These are phyloP conservation scores for Macrostomum lignano DNA, from an alignment of 1,140 invertebrate species.

Conservation along the genomic window DNA sequence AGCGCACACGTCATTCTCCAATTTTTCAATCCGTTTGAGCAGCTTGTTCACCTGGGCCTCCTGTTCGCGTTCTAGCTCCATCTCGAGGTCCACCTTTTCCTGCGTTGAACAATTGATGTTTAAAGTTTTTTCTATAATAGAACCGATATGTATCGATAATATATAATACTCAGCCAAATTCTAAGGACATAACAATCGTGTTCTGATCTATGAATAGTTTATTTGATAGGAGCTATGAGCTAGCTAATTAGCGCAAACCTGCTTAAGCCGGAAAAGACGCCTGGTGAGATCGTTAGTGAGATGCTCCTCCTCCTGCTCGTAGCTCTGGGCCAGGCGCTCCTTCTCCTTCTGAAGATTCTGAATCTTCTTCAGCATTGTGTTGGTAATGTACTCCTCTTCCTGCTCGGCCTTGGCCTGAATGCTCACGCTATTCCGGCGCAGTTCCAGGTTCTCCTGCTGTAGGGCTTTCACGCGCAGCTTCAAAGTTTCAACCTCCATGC, in stretches of 20 bases:
- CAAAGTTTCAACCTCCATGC: constrained; percentile 79
- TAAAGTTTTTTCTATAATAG: too few species aligned
- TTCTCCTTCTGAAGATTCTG: constrained; percentile 92
- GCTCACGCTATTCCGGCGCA: constrained; percentile 73
- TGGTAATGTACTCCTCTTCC: constrained; percentile 93
- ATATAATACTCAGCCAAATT: too few species aligned
- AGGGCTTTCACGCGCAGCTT: constrained; percentile 70
- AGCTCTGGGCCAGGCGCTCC: constrained; percentile 80
- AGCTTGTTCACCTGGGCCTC: constrained; percentile 84
- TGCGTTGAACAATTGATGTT: too few species aligned
- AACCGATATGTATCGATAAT: too few species aligned
- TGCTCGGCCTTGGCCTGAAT: constrained; percentile 45
- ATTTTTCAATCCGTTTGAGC: constrained; percentile 86
- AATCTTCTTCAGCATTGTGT: constrained; percentile 85
- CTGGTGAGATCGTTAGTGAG: constrained; percentile 89
- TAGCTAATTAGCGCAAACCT: too few species aligned
- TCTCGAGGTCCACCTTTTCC: too few species aligned
- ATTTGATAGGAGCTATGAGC: too few species aligned
- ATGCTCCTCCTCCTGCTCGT: constrained; percentile 92
- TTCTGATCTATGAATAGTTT: too few species aligned
- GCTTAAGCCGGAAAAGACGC: constrained; percentile 59
- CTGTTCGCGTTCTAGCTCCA: too few species aligned
- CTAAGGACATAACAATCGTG: too few species aligned
- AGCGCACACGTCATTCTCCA: constrained; percentile 68
- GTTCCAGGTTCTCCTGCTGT: constrained; percentile 68